Evolutionary conservation across 2,113 vertebrate genomes (phyloP).

Genomic region (Anarrhichthys ocellatus): DNA sequence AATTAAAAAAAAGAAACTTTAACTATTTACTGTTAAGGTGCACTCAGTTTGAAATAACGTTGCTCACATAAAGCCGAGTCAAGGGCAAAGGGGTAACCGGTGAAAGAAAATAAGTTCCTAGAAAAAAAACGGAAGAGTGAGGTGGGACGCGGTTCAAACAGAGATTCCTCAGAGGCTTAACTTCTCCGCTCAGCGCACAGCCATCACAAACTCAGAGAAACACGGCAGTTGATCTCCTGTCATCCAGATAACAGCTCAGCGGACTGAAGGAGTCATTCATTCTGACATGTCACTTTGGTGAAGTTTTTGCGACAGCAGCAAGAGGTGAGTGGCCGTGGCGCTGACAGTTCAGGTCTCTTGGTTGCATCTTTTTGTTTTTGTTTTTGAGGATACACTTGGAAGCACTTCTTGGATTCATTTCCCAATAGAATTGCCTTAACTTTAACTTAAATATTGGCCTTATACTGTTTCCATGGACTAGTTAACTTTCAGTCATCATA

Average conservation of each 20-base stretch:
- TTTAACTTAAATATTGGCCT: background rate
- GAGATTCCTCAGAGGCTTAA: conserved; percentile 29
- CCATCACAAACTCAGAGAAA: conserved; percentile 13
- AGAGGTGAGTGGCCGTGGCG: conserved; percentile 47
- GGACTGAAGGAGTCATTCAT: conserved; percentile 7
- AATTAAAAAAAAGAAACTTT: background rate
- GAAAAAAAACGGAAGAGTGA: conserved; percentile 41
- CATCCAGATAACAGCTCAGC: background rate
- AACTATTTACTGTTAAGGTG: conserved; percentile 37
- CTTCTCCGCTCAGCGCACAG: conserved; percentile 19
- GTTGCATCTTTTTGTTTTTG: background rate
- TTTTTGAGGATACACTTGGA: background rate
- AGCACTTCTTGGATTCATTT: background rate
- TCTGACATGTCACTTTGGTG: conserved; percentile 24
- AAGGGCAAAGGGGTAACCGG: conserved; percentile 63
- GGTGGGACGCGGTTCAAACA: conserved; percentile 44
- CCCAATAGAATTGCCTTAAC: background rate
- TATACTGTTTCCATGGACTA: background rate
- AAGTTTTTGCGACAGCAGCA: conserved; percentile 24
- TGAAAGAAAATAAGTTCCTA: conserved; percentile 54
- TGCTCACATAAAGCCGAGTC: conserved; percentile 14
- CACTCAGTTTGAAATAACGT: conserved; percentile 48
- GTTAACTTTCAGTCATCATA: background rate
- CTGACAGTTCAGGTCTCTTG: background rate
- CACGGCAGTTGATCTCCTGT: background rate